Evolutionary conservation across 2,113 vertebrate genomes (phyloP).

Genomic region (Neogale vison): DNA sequence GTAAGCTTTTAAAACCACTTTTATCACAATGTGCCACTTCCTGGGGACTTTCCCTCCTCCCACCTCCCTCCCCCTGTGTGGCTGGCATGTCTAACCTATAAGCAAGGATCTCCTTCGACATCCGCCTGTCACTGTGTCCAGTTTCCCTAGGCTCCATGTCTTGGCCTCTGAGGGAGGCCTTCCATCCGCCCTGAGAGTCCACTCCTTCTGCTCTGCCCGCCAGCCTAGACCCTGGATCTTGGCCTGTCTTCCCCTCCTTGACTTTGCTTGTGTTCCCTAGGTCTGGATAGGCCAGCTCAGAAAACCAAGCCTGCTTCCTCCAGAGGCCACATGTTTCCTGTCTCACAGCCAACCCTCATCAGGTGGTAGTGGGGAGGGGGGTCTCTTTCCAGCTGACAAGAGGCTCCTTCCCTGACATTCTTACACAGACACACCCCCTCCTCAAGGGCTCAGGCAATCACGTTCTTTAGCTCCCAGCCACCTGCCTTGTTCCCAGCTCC

Average conservation of each 20-base stretch:
- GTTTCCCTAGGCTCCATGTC: background rate
- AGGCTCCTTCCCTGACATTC: background rate
- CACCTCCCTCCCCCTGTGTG: background rate
- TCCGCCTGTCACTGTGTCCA: background rate
- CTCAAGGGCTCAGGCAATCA: background rate
- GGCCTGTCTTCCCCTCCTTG: background rate
- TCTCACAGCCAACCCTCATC: background rate
- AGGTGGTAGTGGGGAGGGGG: background rate
- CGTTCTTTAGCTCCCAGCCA: background rate
- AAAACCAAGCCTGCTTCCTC: background rate
- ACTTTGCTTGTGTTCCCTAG: background rate
- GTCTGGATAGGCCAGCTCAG: background rate
- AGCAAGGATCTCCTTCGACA: background rate
- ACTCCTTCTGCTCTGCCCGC: background rate
- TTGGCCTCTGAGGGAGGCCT: background rate
- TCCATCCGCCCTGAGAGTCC: background rate
- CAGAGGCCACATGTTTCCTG: background rate
- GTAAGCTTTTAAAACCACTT: background rate
- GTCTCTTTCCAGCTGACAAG: background rate
- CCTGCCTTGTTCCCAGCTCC: background rate
- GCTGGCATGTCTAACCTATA: background rate
- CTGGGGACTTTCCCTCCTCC: background rate
- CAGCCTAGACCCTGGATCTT: background rate
- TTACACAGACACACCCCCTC: background rate
- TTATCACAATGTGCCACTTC: background rate